These are phyloP conservation scores for Mythimna ferrago DNA, from an alignment of 2,888 invertebrate species.

Conservation along the genomic window DNA sequence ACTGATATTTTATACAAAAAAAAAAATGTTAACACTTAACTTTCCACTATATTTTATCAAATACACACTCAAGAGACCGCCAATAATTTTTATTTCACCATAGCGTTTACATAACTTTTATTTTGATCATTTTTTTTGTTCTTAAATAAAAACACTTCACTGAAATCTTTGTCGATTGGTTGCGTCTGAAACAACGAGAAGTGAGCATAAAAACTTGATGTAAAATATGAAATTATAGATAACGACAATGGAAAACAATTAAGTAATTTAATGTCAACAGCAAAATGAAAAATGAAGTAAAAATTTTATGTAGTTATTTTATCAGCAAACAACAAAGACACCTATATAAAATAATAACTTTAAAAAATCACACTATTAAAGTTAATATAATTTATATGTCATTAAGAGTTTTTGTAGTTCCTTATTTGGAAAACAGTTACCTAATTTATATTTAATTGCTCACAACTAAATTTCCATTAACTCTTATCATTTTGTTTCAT, in stretches of 20 bases:
- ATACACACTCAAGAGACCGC: background rate
- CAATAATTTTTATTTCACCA: background rate
- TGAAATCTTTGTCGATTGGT: background rate
- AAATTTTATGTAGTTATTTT: background rate
- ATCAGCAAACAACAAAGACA: background rate
- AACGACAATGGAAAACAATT: background rate
- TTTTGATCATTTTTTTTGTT: background rate
- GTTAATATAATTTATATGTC: too few species aligned
- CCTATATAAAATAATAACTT: background rate
- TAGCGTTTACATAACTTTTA: background rate
- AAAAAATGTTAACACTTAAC: background rate
- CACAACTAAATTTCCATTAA: constrained; percentile 10
- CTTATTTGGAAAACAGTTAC: background rate
- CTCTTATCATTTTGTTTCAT: background rate
- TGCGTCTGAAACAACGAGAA: constrained; percentile 43
- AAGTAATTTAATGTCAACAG: background rate
- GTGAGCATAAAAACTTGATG: background rate
- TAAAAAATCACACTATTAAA: background rate
- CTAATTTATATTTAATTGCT: constrained; percentile 4
- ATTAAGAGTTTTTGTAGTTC: background rate
- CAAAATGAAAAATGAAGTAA: background rate
- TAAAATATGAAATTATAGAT: background rate
- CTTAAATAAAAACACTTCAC: background rate
- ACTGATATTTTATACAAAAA: too few species aligned
- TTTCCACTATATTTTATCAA: background rate